A percentile compares a stretch with the other conserved stretches of the same genome.
Evolutionary conservation across 2,113 vertebrate species (phyloP).

Genomic region (Thunnus thynnus): DNA sequence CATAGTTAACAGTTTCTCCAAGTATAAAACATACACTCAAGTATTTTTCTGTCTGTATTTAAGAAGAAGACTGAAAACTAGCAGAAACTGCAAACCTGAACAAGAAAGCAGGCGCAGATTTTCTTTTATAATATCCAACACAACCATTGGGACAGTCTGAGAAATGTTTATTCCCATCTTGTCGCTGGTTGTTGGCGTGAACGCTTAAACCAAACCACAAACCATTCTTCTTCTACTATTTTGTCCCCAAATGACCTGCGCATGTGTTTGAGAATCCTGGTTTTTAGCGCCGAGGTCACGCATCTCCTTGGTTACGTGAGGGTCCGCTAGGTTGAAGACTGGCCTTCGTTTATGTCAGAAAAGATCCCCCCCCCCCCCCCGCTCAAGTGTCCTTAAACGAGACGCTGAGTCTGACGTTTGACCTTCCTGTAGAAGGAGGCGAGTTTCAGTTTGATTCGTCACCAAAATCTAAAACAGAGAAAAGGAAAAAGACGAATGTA

Average conservation of each 20-base stretch:
- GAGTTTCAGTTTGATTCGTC: too few relatives aligned
- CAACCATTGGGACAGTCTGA: neutral
- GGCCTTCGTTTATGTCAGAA: neutral
- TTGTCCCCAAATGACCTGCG: too few relatives aligned
- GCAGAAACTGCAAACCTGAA: neutral
- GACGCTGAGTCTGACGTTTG: slow-evolving; percentile 3
- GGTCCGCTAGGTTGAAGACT: neutral
- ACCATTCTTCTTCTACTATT: too few relatives aligned
- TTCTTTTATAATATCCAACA: neutral
- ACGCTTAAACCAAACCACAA: too few relatives aligned
- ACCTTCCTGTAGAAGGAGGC: neutral
- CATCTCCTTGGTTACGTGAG: neutral
- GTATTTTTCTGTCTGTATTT: neutral
- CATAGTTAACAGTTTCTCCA: neutral
- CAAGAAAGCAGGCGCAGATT: neutral
- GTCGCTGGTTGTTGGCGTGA: neutral
- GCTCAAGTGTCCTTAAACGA: neutral
- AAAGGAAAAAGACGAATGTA: too few relatives aligned
- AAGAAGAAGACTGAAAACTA: slow-evolving; percentile 15
- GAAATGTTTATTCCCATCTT: neutral
- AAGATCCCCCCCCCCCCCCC: too few relatives aligned
- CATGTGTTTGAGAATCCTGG: too few relatives aligned
- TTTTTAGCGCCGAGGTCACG: too few relatives aligned
- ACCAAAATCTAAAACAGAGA: neutral
- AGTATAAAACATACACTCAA: neutral